Evolutionary conservation across 2,888 invertebrate genomes (phyloP).

Genomic region (Anagyrus pseudococci): DNA sequence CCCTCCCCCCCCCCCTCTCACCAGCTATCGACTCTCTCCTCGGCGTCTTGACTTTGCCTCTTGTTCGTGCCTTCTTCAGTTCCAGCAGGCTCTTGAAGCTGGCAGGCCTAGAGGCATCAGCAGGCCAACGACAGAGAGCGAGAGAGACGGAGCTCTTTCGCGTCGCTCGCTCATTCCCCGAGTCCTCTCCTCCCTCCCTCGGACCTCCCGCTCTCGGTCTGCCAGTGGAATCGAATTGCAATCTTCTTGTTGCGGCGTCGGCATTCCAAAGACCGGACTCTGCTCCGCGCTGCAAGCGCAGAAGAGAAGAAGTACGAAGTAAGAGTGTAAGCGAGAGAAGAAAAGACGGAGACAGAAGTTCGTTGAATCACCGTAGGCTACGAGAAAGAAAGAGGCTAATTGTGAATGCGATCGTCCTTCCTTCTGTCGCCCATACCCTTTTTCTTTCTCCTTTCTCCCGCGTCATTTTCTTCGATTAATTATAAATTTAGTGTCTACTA

Average conservation of each 20-base stretch:
- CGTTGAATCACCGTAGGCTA: not conserved
- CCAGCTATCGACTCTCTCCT: not conserved
- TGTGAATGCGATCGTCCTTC: too few relatives aligned
- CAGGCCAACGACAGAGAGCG: too few relatives aligned
- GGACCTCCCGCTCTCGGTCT: conserved; percentile 26
- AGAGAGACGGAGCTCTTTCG: too few relatives aligned
- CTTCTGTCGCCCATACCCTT: not conserved
- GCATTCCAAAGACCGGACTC: conserved; percentile 53
- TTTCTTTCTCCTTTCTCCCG: too few relatives aligned
- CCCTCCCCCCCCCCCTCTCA: conserved; percentile 3
- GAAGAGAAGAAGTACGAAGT: conserved; percentile 14
- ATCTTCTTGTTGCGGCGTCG: conserved; percentile 41
- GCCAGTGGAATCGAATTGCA: conserved; percentile 28
- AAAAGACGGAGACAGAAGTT: not conserved
- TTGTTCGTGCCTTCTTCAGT: not conserved
- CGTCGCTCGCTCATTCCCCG: not conserved
- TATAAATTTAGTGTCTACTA: too few relatives aligned
- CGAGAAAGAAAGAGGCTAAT: not conserved
- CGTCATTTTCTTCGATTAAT: too few relatives aligned
- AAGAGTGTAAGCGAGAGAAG: conserved; percentile 8
- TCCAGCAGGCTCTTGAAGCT: too few relatives aligned
- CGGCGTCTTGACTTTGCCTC: conserved; percentile 23
- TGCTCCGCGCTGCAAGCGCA: conserved; percentile 1
- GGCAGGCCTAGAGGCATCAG: too few relatives aligned
- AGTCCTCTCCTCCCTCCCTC: not conserved